These are phyloP conservation scores for Choloepus didactylus DNA, from an alignment of 2,797 vertebrate species.

Conservation along the genomic window DNA sequence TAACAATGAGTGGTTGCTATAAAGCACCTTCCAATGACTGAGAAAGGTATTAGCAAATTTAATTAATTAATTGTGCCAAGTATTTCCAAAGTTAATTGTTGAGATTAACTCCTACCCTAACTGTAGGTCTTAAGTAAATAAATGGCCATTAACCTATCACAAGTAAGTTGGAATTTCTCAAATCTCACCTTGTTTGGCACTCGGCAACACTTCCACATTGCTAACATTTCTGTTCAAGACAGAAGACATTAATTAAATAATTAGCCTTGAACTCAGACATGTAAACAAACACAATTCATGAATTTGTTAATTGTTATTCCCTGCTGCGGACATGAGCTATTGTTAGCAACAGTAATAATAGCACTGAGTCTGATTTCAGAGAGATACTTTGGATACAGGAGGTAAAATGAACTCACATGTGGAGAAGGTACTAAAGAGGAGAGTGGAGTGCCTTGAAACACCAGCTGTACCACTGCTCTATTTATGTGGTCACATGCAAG, in stretches of 20 bases:
- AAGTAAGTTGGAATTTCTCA: conserved; percentile 68
- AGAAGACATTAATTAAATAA: conserved; percentile 85
- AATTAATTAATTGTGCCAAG: conserved; percentile 12
- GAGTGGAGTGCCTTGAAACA: neutral
- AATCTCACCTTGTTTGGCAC: conserved; percentile 71
- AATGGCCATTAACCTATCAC: conserved; percentile 34
- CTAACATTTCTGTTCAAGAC: conserved; percentile 75
- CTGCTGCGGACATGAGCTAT: conserved; percentile 82
- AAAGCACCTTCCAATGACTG: conserved; percentile 6
- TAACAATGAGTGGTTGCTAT: neutral
- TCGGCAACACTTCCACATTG: conserved; percentile 65
- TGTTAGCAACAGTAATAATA: conserved; percentile 81
- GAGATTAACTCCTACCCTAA: conserved; percentile 13
- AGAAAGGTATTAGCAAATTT: conserved; percentile 21
- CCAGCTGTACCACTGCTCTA: neutral
- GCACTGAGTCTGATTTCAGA: conserved; percentile 68
- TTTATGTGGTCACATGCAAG: neutral
- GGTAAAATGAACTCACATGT: conserved; percentile 17
- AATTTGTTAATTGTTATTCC: conserved; percentile 83
- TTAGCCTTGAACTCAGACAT: conserved; percentile 81
- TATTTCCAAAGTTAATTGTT: conserved; percentile 36
- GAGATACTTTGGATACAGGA: conserved; percentile 37
- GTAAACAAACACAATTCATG: conserved; percentile 82
- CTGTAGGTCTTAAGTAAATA: conserved; percentile 50
- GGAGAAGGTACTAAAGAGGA: conserved; percentile 3